Conservation (phyloP, 37 sponge, comb jelly and placozoan genomes). For the Crambe crambe region DNA sequence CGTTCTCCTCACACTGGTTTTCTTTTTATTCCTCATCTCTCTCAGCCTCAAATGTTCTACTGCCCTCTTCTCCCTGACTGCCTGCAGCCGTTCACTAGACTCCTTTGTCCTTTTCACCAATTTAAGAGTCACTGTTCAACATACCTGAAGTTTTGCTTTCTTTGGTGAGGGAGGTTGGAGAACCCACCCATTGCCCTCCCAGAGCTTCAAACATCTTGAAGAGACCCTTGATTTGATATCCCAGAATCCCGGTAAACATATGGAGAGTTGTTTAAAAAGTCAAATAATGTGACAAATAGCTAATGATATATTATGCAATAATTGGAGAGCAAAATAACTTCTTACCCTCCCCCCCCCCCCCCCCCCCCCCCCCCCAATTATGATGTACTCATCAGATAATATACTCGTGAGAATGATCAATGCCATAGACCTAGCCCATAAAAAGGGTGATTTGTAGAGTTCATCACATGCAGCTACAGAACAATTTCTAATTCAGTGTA, state of each 20-base stretch:
- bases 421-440: too few species aligned
- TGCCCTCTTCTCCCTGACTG: constrained; percentile 59
- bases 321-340: not conserved
- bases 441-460: too few species aligned
- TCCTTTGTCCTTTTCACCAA: not conserved
- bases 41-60: constrained; percentile 24
- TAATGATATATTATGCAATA: not conserved
- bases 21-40: constrained; percentile 29
- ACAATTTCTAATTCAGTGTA: too few species aligned
- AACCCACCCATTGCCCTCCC: constrained; percentile 59
- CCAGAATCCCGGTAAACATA: constrained; percentile 85
- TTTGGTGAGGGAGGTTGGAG: not conserved
- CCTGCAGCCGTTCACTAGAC: constrained; percentile 28
- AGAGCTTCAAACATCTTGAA: constrained; percentile 53
- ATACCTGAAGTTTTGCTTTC: constrained; percentile 11
- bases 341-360: too few species aligned
- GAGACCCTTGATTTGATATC: constrained; percentile 82
- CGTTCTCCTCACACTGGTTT: not conserved
- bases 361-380: too few species aligned
- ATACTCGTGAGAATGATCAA: too few species aligned
- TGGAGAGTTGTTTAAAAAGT: not conserved
- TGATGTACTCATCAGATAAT: too few species aligned
- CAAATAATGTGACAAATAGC: not conserved
- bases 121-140: too few species aligned
- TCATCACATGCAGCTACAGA: too few species aligned